Evolutionary conservation across 1,140 invertebrate genomes (phyloP), one percentile per base, ranked within the genome.

Genomic region (Aphaenogaster ashmeadi): DNA sequence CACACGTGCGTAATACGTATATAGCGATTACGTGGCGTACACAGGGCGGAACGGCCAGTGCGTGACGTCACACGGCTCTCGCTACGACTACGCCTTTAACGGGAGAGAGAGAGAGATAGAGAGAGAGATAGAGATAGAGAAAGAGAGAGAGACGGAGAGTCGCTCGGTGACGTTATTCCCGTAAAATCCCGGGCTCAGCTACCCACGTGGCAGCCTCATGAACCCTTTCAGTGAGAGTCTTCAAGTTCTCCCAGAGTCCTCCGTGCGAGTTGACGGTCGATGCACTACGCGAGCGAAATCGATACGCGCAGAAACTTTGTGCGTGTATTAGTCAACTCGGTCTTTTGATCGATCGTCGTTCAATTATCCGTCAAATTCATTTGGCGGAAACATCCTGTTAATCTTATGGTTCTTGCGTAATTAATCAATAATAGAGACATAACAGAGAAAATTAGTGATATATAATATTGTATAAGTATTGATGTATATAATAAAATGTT

Each of bases 111-210:
- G 9, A 38, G 71, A 47, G n/a, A 50, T 4, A 15, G 44, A 47
- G n/a, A 60, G 8, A 60, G n/a, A 60, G 56, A 27, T 27, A 72
- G 44, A 27, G 41, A 69, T 3, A 27, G 15, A 11, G 21, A n/a
- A 11, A 3, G 41, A 33, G 21, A 15, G 41, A 36, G 38, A 47
- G 18, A 33, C 6, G 56, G 15, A 47, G 21, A 50, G n/a, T n/a
- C 52, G 52, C 36, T 8, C 54, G 52, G 54, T 89, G 88, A 87
- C 89, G 89, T 89, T 89, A 81, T 77, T 89, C 88, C 64, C 66
- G 77, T 89, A 88, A 88, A 89, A 67, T 52, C 60, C 47, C 38
- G 33, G 18, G 66, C 66, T 86, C 83, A 27, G 8, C 60, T 54
- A 69, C 8, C 87, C 66, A 64, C 36, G 67, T 47, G 67, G 21